Evolutionary conservation across 2,797 vertebrate species (phyloP), one percentile per base, ranked within the genome.

Genomic region (Scleropages formosus): DNA sequence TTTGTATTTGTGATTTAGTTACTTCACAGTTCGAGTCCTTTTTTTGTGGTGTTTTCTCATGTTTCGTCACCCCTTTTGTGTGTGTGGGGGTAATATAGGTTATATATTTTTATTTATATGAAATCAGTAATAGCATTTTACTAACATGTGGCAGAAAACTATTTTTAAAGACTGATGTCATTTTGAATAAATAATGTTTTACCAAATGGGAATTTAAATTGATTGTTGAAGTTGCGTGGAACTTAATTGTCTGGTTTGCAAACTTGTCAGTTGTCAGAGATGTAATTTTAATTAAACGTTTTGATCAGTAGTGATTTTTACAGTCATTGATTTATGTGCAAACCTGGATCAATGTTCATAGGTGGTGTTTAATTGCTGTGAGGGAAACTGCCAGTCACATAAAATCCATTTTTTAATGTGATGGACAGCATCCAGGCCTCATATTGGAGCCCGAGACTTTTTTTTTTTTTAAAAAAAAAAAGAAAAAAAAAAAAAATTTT

Each of bases 201-300:
- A 8, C 56, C n/a, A 70, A 59, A 60, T 31, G n/a, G 11, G 6
- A 22, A 60, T 72, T 60, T 60, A 53, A 72, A 59, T 72, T 18
- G 56, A 72, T 60, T 20, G 11, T 72, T 4, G 18, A 72, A 53
- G 68, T 70, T 47, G 27, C 24, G 47, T 70, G 31, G 69, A 72
- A 31, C 51, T 22, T 22, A 20, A 58, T 15, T 13, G 18, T 7
- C 18, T 20, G 59, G 20, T 22, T 61, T 61, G 59, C 59, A n/a
- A 61, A 61, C 59, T 22, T 61, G 59, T 61, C 59, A 1, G 26
- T 53, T 72, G 53, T 72, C 70, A 59, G 70, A 59, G 18, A 39
- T 72, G 70, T 59, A 59, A 59, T 72, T 72, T 72, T 72, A 72
- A 72, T 72, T 72, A 72, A 39, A 72, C 9, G 27, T 59, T 58